Evolutionary conservation across 2,113 vertebrate species (phyloP), one percentile per base, ranked within the genome.

Genomic region (Ondatra zibethicus): DNA sequence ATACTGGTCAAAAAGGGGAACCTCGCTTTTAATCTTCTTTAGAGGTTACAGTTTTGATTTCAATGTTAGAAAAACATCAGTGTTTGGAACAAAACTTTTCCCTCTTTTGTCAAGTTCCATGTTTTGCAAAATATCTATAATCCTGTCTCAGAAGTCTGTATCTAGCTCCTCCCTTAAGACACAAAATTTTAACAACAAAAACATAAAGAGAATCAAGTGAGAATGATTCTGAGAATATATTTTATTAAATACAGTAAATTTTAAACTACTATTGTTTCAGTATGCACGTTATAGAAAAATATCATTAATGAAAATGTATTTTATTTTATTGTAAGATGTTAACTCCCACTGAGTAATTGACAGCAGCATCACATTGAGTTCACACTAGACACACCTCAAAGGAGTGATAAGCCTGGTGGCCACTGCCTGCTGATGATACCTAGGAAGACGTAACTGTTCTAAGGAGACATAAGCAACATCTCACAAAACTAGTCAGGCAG

Each of bases 1-100:
- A 98, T 98, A 98, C 98, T 97, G 98, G 98, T 98, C 98, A 98
- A 84, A 98, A 97, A 94, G 95, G 96, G 97, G 89, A 36, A 80
- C 85, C 95, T 97, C 88, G 84, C 77, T 89, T 61, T 96, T 82
- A 66, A 5, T 72, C 95, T 90, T 94, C 91, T 97, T 81, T 96
- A 95, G 97, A 97, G 95, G 97, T 98, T 96, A 97, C 31, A 78
- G 55, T 75, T 72, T 88, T 82, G 97, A 85, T 93, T 96, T 97
- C 94, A 93, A 3, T 94, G 45, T 88, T 77, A 98, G 75, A 4
- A 97, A 45, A 91, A 36, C 58, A 45, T 89, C 31, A 1, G 90
- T 97, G 97, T 97, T 96, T 97, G 70, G n/a, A 94, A 97, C 78
- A 82, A 92, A 92, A 27, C 23, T 91, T 93, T 7, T 2, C 21